phyloP scores from a whole-genome alignment of 1,140 invertebrate species.

The Ceratina calcarata region DNA sequence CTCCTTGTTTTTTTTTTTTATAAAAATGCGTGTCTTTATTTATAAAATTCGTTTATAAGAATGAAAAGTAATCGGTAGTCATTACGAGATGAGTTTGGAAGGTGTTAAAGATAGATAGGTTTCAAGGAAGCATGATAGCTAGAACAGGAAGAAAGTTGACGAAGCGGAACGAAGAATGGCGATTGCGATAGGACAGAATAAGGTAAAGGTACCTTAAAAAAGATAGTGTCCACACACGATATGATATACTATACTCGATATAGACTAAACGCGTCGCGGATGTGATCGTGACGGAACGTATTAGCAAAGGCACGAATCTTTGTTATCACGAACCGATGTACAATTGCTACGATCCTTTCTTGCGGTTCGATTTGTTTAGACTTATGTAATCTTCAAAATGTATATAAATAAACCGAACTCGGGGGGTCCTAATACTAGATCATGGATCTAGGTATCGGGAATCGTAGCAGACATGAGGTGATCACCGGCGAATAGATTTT shows the following conservation, averaged over 20 bases:
- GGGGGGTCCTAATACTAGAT: background rate
- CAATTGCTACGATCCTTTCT: conserved; percentile 2
- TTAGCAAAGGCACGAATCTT: conserved; percentile 42
- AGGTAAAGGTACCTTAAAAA: background rate
- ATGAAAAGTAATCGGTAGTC: background rate
- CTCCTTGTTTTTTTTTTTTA: background rate
- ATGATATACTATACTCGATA: conserved; percentile 6
- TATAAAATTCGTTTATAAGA: too few relatives aligned
- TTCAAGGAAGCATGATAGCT: conserved; percentile 25
- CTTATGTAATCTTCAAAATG: too few relatives aligned
- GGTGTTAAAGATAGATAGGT: background rate
- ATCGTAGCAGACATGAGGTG: conserved; percentile 3
- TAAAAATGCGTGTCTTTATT: background rate
- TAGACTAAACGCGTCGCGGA: conserved; percentile 1
- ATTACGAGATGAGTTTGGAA: background rate
- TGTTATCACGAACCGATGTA: conserved; percentile 22
- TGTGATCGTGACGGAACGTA: conserved; percentile 10
- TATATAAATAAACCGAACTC: background rate
- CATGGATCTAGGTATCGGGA: background rate
- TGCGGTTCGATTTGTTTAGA: too few relatives aligned
- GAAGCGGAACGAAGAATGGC: background rate
- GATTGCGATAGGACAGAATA: background rate
- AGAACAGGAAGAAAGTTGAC: conserved; percentile 1
- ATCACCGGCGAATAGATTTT: conserved; percentile 14
- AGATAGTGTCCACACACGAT: background rate